Base-by-base conservation (phyloP, 2,797 vertebrate species). In the Typhlichthys subterraneus region DNA sequence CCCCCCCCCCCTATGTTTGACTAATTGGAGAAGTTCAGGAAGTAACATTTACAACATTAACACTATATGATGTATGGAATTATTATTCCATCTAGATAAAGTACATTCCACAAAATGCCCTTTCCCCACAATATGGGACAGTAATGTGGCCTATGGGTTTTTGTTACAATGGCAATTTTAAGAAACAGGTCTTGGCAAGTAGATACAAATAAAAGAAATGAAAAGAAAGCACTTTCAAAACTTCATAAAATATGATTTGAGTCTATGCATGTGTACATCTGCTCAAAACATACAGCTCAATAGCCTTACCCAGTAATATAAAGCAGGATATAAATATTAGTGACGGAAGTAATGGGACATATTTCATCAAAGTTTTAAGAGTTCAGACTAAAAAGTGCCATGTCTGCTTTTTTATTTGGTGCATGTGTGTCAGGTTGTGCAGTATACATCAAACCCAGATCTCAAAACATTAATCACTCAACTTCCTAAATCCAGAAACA, bases 341-440 rank as follows among this genome's bases (percentile, higher is more conserved):
- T 38, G 33, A 38, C 33, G 9, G 33, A 38, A 65, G 4, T 15
- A 50, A 75, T 48, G 42, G 61, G 59, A 71, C 63, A 75, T 23
- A 52, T 68, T 64, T 72, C 53, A 62, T 70, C 61, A 47, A 72
- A 65, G 68, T 72, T 67, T 67, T 67, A 69, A 57, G 38, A 66
- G 59, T 57, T 59, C 67, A 63, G 48, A 58, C 56, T 60, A 15
- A 50, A 57, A 57, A 48, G n/a, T 57, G 52, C 42, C 45, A 19
- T 42, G n/a, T 55, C 48, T 63, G 67, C 61, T 57, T 9, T 57
- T 19, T 47, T 33, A 47, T 50, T 23, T 58, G 48, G 19, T 60
- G 53, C 72, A 57, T 45, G 57, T 53, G 60, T 62, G 76, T 60
- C 68, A 74, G 71, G 71, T 67, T 42, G 65, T 60, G 17, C 31